Evolutionary conservation across 2,797 vertebrate species (phyloP).

Genomic region (Sebastes iracundus): DNA sequence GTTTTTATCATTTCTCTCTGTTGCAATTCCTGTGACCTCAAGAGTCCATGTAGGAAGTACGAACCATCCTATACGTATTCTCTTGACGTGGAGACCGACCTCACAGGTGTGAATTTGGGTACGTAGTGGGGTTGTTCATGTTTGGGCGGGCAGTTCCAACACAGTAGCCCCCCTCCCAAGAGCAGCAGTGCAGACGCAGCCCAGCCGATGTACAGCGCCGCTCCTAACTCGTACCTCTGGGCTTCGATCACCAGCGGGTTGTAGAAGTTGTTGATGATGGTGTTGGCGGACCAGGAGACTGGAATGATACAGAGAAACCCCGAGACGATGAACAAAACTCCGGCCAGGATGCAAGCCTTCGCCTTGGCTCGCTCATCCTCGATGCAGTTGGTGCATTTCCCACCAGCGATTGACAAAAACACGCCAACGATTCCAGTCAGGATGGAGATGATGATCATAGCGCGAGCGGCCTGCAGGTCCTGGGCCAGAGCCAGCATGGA

Average conservation of each 20-base stretch:
- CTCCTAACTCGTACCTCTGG: conserved; percentile 89
- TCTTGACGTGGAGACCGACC: conserved; percentile 63
- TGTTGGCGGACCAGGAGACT: conserved; percentile 82
- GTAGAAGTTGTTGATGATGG: conserved; percentile 84
- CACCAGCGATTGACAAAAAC: conserved; percentile 77
- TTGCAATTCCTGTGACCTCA: neutral
- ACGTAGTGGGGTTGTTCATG: conserved; percentile 58
- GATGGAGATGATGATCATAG: conserved; percentile 82
- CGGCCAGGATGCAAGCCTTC: conserved; percentile 78
- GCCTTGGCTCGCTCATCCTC: conserved; percentile 78
- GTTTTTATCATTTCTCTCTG: neutral
- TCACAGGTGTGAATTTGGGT: conserved; percentile 69
- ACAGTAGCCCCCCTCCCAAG: conserved; percentile 89
- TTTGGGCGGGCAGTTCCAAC: conserved; percentile 81
- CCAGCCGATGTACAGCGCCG: conserved; percentile 93
- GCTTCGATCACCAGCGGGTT: conserved; percentile 71
- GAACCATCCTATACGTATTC: conserved; percentile 70
- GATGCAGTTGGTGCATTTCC: conserved; percentile 87
- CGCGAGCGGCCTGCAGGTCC: conserved; percentile 83
- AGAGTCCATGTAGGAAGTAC: neutral
- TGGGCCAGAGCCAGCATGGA: conserved; percentile 80
- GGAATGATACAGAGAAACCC: conserved; percentile 84
- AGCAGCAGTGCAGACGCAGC: conserved; percentile 84
- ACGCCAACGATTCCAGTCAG: conserved; percentile 76
- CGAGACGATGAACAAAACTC: conserved; percentile 77